phyloP scores from a whole-genome alignment of 2,888 invertebrate genomes.

The Stenchaetothrips biformis region DNA sequence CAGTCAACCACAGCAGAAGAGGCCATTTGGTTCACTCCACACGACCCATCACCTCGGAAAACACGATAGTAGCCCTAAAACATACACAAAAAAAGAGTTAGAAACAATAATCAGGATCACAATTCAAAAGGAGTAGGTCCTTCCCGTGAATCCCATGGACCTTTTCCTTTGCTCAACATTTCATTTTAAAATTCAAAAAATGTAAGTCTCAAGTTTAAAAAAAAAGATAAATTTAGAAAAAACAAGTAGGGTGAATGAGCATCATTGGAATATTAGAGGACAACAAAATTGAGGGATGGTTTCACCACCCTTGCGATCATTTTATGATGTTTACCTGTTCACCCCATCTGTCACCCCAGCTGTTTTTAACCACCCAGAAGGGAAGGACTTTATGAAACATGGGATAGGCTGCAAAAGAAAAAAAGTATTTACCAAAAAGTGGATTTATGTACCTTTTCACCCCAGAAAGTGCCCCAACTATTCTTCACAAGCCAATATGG shows the following conservation, averaged over 20 bases:
- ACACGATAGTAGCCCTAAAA: conserved; percentile 85
- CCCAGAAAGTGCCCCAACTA: conserved; percentile 89
- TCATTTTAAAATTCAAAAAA: background rate
- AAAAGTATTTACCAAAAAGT: conserved; percentile 36
- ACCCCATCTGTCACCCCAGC: conserved; percentile 89
- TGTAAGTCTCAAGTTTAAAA: background rate
- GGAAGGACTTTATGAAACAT: conserved; percentile 74
- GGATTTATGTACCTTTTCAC: conserved; percentile 59
- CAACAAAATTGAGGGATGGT: conserved; percentile 14
- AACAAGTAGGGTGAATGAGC: background rate
- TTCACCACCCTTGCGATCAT: background rate
- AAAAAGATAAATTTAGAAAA: background rate
- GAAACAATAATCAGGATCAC: background rate
- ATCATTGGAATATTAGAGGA: conserved; percentile 12
- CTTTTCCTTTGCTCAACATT: background rate
- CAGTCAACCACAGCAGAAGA: conserved; percentile 68
- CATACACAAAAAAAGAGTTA: conserved; percentile 33
- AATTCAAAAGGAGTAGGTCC: background rate
- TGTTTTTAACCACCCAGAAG: conserved; percentile 92
- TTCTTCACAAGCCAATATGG: conserved; percentile 95
- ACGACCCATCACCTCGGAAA: conserved; percentile 90
- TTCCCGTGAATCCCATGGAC: background rate
- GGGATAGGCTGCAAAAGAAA: conserved; percentile 61
- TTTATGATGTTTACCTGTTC: conserved; percentile 54
- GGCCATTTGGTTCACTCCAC: conserved; percentile 88